Base-by-base conservation (phyloP, 2,888 invertebrate genomes). In the Hedychridium roseum region DNA sequence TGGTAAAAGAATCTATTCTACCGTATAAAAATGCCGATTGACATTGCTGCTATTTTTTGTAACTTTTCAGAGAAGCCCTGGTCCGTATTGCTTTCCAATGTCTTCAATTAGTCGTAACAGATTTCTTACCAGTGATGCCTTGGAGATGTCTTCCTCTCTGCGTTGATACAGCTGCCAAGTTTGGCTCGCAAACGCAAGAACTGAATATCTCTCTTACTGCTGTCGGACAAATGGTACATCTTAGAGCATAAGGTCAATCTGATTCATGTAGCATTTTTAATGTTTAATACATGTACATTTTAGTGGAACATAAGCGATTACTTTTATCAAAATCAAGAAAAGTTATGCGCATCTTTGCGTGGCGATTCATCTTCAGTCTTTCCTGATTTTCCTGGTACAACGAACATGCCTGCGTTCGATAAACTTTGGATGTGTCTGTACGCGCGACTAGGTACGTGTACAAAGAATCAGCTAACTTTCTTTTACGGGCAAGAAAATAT, bases 301-400 rank as follows among this genome's bases (percentile, higher is more conserved):
- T 82, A 96, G 95, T 98, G 97, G 98, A 98, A 97, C 78, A 96
- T 98, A 70, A 95, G 97, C 0, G 98, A 98, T 81, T 97, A 95
- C 78, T 89, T 97, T 70, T 95, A 91, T 82, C 96, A 97, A 85
- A 96, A 96, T 79, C 91, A 94, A 71, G 91, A 92, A 62, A 91
- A 91, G 79, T 80, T 94, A 34, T 87, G 87, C 66, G 85, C 85
- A 43, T 88, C 89, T 14, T 81, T 92, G 51, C 85, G 87, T 20
- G 88, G 86, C 64, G 92, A 93, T 71, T 71, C 79, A 5, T 82
- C 84, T 5, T 84, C 87, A n/a, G 88, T 91, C 21, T 86, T 91
- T 62, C 92, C 92, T 1, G 92, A 92, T 73, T 89, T 91, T 78
- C 92, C 92, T 11, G 89, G 90, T 57, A 90, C 90, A 39, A 85